Evolutionary conservation across 2,797 vertebrate genomes (phyloP), one percentile per base, ranked within the genome.

Genomic region (Hozukius guyotensis): DNA sequence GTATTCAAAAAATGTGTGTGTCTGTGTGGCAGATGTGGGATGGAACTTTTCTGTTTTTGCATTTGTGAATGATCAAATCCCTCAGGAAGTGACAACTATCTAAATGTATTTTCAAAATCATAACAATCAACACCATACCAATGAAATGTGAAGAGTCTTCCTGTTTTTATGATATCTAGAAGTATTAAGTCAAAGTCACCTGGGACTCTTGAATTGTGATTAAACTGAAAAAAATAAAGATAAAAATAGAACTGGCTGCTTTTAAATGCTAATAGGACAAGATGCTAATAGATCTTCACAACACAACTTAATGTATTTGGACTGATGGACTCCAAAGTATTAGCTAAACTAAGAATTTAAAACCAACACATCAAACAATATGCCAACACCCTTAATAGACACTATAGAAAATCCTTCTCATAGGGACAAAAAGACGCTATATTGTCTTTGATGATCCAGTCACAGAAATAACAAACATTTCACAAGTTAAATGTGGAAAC

Each of bases 401-500:
- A 63, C 36, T 72, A 64, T 66, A 79, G 66, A 88, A 67, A 67
- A 75, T 52, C 32, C 29, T 38, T 49, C 36, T 80, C 27, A 75
- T 60, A 11, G 6, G n/a, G 77, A 72, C 32, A 32, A 20, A 63
- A 63, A 70, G 64, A 77, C n/a, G 2, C 7, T 55, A 61, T 72
- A 70, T 34, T 57, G 34, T 70, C 72, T 83, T 85, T 83, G 65
- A 86, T 62, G 72, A 88, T 67, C 68, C 69, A 13, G 75, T 75
- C 79, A 76, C 62, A 83, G 70, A 81, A 82, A 84, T 67, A 72
- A 83, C 25, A 79, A 89, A 89, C 55, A 84, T 85, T 84, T 86
- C 62, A 78, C 67, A 87, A 83, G 84, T 87, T 90, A 90, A 90
- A 89, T 86, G 77, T 86, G 79, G 85, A 92, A 92, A 86, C 67